Conservation (phyloP, 2,797 vertebrate genomes). For the Yasuhikotakia modesta region DNA sequence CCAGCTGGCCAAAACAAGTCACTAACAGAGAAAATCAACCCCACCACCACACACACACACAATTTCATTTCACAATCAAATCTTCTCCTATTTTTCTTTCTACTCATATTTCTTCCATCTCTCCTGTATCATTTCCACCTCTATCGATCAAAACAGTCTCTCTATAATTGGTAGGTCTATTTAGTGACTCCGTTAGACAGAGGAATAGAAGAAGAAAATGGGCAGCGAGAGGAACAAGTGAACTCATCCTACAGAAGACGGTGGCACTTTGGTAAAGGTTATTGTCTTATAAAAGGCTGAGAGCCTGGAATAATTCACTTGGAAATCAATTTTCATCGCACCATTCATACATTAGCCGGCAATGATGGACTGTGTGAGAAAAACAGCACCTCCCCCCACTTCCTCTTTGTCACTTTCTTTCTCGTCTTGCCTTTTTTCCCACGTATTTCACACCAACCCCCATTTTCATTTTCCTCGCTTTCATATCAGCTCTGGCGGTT, state of each 20-base stretch:
- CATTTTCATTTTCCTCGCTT: constrained; percentile 63
- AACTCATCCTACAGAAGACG: constrained; percentile 59
- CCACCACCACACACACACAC: background rate
- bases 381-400: constrained; percentile 52
- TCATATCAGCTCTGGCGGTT: background rate
- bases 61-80: constrained; percentile 50
- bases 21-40: constrained; percentile 61
- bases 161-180: constrained; percentile 64
- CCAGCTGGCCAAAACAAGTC: constrained; percentile 49
- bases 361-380: constrained; percentile 61
- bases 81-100: constrained; percentile 9
- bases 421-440: constrained; percentile 58
- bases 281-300: constrained; percentile 65
- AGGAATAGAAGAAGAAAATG: constrained; percentile 54
- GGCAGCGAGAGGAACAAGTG: constrained; percentile 72
- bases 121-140: constrained; percentile 60
- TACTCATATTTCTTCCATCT: constrained; percentile 38
- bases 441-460: constrained; percentile 5
- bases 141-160: constrained; percentile 69
- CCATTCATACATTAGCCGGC: constrained; percentile 66
- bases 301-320: constrained; percentile 72
- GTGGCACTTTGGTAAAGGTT: constrained; percentile 56
- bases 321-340: constrained; percentile 79
- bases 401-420: constrained; percentile 63
- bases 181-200: constrained; percentile 52